These are phyloP conservation scores for Hyposmocoma kahamanoa DNA, from an alignment of 1,140 invertebrate genomes.

Conservation along the genomic window DNA sequence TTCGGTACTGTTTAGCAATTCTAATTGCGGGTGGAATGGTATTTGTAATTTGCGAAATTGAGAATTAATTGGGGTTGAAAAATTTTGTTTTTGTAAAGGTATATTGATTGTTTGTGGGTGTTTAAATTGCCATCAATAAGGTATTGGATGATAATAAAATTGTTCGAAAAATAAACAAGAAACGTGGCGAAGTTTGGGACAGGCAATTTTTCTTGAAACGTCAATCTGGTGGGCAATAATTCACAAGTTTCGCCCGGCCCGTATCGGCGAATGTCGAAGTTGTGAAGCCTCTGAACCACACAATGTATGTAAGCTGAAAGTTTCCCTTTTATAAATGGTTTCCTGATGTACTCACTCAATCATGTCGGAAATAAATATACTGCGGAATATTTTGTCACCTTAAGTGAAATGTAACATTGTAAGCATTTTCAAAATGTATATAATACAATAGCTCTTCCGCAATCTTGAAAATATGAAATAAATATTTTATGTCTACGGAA, in stretches of 20 bases:
- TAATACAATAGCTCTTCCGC: too few relatives aligned
- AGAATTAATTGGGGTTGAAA: neutral
- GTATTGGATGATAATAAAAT: neutral
- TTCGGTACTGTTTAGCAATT: conserved; percentile 1
- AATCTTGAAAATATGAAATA: too few relatives aligned
- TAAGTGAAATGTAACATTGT: too few relatives aligned
- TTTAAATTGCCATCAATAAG: neutral
- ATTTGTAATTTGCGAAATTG: neutral
- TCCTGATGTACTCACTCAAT: conserved; percentile 2
- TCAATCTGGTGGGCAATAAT: conserved; percentile 53
- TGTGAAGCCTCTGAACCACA: neutral
- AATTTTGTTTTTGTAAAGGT: neutral
- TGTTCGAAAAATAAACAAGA: neutral
- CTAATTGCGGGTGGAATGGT: neutral
- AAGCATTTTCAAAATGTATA: too few relatives aligned
- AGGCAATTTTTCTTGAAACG: conserved; percentile 45
- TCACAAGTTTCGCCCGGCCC: conserved; percentile 34
- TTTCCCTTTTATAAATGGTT: conserved; percentile 5
- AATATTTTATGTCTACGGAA: too few relatives aligned
- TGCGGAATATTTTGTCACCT: neutral
- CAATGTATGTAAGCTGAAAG: neutral
- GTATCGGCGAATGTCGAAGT: conserved; percentile 12
- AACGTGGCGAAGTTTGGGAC: conserved; percentile 3
- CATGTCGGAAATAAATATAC: neutral
- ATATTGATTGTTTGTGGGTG: neutral